These are phyloP conservation scores for Bathynomus jamesi DNA, from an alignment of 1,140 invertebrate species.

Conservation along the genomic window DNA sequence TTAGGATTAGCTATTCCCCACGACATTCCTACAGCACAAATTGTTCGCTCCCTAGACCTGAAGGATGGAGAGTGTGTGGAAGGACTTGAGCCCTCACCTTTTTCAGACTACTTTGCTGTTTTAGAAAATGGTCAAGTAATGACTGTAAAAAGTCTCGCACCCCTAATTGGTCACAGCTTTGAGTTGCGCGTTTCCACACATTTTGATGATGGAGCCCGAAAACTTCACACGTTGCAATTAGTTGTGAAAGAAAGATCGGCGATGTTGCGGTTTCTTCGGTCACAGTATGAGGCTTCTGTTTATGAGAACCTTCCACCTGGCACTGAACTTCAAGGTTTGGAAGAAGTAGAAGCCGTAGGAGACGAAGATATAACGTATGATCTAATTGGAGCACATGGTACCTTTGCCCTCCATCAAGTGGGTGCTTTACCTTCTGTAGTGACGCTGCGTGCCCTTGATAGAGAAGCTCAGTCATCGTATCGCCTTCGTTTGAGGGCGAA, in stretches of 20 bases:
- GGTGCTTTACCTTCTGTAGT: conserved; percentile 30
- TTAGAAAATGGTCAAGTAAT: conserved; percentile 80
- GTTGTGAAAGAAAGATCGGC: conserved; percentile 70
- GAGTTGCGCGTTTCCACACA: conserved; percentile 72
- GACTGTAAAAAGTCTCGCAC: conserved; percentile 62
- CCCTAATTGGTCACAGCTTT: conserved; percentile 67
- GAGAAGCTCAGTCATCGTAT: conserved; percentile 25
- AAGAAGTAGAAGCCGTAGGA: conserved; percentile 30
- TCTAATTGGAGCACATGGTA: conserved; percentile 19
- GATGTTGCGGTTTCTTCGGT: conserved; percentile 66
- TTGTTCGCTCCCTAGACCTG: conserved; percentile 32
- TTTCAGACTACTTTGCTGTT: conserved; percentile 57
- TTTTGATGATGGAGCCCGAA: conserved; percentile 59
- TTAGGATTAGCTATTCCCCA: conserved; percentile 30
- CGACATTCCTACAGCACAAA: conserved; percentile 33
- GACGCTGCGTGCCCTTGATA: conserved; percentile 20
- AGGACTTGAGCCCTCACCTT: conserved; percentile 24
- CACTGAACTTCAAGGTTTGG: conserved; percentile 35
- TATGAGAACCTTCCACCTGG: conserved; percentile 39
- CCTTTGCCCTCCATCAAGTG: conserved; percentile 31
- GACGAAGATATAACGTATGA: conserved; percentile 30
- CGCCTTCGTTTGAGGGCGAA: conserved; percentile 22
- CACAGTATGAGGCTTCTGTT: conserved; percentile 52
- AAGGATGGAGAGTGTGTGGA: conserved; percentile 23
- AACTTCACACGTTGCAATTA: conserved; percentile 68